Percentiles rank a stretch among this genome's conserved stretches.
phyloP scores from a whole-genome alignment of 2,113 vertebrate species.

The Elachura formosa region DNA sequence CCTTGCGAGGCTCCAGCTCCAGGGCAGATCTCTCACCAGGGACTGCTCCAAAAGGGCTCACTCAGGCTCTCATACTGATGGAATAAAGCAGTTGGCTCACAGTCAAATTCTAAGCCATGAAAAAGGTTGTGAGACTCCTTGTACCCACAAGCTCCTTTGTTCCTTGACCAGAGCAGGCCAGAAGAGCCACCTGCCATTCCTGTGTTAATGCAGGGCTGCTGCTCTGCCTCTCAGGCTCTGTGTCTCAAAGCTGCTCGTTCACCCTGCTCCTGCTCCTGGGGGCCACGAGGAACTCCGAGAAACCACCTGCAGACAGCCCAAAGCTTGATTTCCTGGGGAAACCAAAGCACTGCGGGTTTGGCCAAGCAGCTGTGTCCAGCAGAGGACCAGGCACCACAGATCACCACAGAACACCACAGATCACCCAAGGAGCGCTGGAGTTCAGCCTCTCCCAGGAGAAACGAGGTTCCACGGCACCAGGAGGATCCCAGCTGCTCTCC shows the following conservation, averaged over 20 bases:
- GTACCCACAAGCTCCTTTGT: slow-evolving; percentile 27
- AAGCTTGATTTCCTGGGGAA: not conserved
- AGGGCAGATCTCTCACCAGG: not conserved
- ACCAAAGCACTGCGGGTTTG: not conserved
- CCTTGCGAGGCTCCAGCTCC: not conserved
- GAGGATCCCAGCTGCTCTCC: not conserved
- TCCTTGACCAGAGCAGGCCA: not conserved
- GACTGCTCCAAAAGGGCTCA: not conserved
- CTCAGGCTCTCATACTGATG: not conserved
- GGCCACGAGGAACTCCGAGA: not conserved
- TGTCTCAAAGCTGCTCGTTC: not conserved
- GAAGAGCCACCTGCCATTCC: slow-evolving; percentile 34
- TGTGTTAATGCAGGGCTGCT: slow-evolving; percentile 16
- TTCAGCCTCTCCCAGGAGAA: not conserved
- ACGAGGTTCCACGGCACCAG: not conserved
- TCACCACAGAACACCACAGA: not conserved
- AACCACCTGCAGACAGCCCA: not conserved
- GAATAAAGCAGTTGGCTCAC: not conserved
- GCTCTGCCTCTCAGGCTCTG: not conserved
- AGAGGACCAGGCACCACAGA: not conserved
- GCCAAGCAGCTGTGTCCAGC: fast-evolving
- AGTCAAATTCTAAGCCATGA: not conserved
- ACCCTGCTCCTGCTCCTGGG: not conserved
- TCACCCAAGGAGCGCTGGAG: not conserved
- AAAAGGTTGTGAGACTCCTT: not conserved